A percentile compares a stretch with the other conserved stretches of the same genome.
Evolutionary conservation across 2,888 invertebrate genomes (phyloP).

Genomic region (Lucinisca nassula): DNA sequence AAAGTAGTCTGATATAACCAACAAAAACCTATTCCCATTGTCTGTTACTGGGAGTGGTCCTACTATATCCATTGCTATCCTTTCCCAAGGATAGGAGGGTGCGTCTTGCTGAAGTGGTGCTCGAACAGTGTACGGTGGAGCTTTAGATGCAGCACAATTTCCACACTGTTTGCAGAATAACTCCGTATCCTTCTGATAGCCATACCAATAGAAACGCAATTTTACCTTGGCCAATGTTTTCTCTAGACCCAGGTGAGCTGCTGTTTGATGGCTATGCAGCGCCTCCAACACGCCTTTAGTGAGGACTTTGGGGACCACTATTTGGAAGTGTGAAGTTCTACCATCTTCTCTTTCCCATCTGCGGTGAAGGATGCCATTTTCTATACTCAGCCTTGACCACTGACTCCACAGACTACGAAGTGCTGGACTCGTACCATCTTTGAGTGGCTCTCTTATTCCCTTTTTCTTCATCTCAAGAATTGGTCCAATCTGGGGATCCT

Average conservation of each 20-base stretch:
- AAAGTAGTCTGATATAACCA: not conserved
- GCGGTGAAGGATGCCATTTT: not conserved
- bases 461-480: not conserved
- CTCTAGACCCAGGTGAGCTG: not conserved
- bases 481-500: not conserved
- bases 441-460: not conserved
- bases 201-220: not conserved
- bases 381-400: not conserved
- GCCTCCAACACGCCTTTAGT: not conserved
- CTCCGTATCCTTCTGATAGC: not conserved
- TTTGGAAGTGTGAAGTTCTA: not conserved
- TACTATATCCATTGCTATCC: not conserved
- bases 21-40: not conserved
- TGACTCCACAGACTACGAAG: not conserved
- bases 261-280: not conserved
- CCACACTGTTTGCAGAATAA: not conserved
- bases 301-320: not conserved
- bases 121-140: not conserved
- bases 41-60: not conserved
- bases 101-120: not conserved
- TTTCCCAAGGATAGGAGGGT: not conserved
- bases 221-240: not conserved
- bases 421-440: not conserved
- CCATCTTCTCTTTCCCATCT: not conserved
- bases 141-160: not conserved